Conservation (phyloP, 2,888 invertebrate species). For the Belgica antarctica region DNA sequence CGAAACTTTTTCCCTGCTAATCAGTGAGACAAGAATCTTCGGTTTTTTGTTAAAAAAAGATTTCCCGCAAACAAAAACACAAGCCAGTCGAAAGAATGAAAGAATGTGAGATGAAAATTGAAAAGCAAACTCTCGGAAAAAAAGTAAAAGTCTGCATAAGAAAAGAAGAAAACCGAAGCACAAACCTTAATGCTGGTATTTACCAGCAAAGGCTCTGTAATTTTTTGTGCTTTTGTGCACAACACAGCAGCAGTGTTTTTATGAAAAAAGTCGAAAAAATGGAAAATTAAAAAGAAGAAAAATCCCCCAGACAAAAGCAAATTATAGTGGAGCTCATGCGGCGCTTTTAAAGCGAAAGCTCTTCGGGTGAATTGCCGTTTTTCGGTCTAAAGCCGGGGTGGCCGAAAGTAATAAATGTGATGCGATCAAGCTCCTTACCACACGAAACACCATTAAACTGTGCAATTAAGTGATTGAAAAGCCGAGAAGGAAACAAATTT, state of each 20-base stretch:
- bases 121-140: neutral
- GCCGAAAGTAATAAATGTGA: neutral
- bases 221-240: slow-evolving; percentile 13
- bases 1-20: neutral
- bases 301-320: slow-evolving; percentile 19
- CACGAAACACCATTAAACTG: slow-evolving; percentile 25
- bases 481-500: slow-evolving; percentile 3
- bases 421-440: neutral
- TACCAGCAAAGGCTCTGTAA: neutral
- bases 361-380: neutral
- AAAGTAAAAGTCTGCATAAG: neutral
- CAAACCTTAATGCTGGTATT: slow-evolving; percentile 14
- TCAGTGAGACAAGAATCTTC: neutral
- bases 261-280: neutral
- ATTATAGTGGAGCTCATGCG: slow-evolving; percentile 28
- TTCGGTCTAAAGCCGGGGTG: neutral
- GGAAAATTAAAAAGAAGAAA: neutral
- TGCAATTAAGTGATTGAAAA: slow-evolving; percentile 29
- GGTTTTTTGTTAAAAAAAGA: neutral
- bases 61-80: neutral
- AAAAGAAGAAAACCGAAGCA: neutral
- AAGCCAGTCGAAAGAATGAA: neutral
- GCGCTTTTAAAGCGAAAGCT: neutral
- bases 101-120: slow-evolving; percentile 24
- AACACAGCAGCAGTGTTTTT: slow-evolving; percentile 17